A percentile compares a stretch with the other conserved stretches of the same genome.
phyloP scores from a whole-genome alignment of 2,113 vertebrate species.

The Hystrix brachyura region DNA sequence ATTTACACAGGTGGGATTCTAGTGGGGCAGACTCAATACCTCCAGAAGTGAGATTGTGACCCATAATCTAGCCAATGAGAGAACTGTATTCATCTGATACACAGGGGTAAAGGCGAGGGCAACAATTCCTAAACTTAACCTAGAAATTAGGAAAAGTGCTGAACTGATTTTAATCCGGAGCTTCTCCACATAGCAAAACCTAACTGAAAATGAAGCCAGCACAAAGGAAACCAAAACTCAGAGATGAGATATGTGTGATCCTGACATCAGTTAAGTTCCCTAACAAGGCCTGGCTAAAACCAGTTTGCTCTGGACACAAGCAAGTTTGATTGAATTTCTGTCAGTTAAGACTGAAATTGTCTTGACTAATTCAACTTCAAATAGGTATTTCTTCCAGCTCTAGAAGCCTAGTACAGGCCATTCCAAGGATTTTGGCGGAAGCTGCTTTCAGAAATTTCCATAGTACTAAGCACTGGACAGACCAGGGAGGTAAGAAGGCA shows the following conservation, averaged over 20 bases:
- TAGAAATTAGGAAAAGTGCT: background rate
- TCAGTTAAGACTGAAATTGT: background rate
- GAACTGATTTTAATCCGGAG: background rate
- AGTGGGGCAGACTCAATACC: background rate
- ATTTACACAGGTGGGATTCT: background rate
- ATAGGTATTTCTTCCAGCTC: slow-evolving; percentile 16
- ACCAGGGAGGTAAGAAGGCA: background rate
- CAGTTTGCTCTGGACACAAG: background rate
- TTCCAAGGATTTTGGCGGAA: background rate
- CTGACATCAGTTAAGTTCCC: background rate
- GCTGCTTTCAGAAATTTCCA: slow-evolving; percentile 51
- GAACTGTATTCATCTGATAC: background rate
- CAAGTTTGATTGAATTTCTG: background rate
- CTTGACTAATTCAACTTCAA: background rate
- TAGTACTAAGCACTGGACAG: background rate
- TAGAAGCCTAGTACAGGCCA: background rate
- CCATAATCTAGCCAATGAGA: background rate
- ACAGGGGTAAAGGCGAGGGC: background rate
- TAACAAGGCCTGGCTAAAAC: background rate
- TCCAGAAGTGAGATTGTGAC: background rate
- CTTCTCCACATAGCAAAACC: background rate
- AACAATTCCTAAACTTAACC: background rate
- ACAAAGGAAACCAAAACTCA: background rate
- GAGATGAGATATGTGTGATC: background rate
- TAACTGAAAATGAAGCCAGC: background rate